Conservation (phyloP, 2,113 vertebrate genomes). For the Scopus umbretta region DNA sequence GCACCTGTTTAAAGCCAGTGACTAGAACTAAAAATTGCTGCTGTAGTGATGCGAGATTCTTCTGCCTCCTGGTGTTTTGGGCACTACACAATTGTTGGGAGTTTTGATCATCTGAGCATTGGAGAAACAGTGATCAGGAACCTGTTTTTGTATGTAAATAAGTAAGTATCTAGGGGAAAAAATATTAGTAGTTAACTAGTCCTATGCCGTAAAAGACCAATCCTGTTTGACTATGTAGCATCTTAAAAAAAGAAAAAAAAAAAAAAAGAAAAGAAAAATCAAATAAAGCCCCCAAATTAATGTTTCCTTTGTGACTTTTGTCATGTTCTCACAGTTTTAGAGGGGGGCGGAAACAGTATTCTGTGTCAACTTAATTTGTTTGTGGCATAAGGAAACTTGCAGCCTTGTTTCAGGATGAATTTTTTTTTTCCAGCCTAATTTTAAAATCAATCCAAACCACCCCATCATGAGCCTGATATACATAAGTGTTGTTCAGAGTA, state of each 20-base stretch:
- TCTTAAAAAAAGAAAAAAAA: constrained; percentile 84
- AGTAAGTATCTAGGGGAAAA: constrained; percentile 73
- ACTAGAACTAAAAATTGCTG: constrained; percentile 68
- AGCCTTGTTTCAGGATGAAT: not conserved
- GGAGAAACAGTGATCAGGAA: constrained; percentile 76
- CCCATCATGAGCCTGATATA: not conserved
- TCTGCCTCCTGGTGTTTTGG: constrained; percentile 57
- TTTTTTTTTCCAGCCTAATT: not conserved
- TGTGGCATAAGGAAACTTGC: not conserved
- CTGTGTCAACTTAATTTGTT: not conserved
- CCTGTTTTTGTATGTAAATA: constrained; percentile 83
- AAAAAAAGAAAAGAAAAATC: constrained; percentile 71
- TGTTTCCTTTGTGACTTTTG: constrained; percentile 70
- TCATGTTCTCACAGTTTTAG: constrained; percentile 41
- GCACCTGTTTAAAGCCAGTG: constrained; percentile 41
- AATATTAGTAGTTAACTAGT: constrained; percentile 82
- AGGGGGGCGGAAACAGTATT: not conserved
- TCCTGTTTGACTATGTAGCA: constrained; percentile 96
- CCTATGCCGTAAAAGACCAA: constrained; percentile 85
- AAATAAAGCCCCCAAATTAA: constrained; percentile 80
- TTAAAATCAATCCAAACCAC: not conserved
- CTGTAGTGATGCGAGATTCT: constrained; percentile 65
- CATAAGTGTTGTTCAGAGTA: not conserved
- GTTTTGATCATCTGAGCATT: constrained; percentile 71
- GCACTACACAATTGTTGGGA: constrained; percentile 68